Base-by-base conservation (phyloP, 2,888 invertebrate species). In the Trichopoda pennipes region DNA sequence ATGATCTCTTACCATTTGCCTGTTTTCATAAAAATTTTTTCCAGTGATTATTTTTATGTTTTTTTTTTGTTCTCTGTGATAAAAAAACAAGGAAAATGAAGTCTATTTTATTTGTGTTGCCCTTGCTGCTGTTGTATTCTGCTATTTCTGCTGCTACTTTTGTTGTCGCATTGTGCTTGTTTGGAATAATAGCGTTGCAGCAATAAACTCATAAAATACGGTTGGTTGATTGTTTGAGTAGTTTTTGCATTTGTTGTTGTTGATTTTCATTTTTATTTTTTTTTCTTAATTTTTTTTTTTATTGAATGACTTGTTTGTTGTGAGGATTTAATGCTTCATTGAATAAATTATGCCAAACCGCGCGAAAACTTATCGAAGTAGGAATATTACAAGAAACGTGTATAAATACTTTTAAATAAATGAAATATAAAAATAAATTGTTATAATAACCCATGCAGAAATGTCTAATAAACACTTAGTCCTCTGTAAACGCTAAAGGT, bases 301-400 rank as follows among this genome's bases (percentile, higher is more conserved):
- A 80, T 63, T 70, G 38, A 66, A 32, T 49, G 61, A 77, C 61
- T 81, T 76, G 69, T 69, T 64, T 64, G 55, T 74, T 77, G 56
- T 28, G 23, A 64, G 78, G 63, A 78, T 78, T 78, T 78, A 64
- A 35, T 32, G 74, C 81, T 78, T 81, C 78, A 81, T 81, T 81
- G 81, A 69, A 74, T 81, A 74, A 69, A 81, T 81, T 81, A 78
- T 78, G 74, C 51, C 63, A 78, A 81, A 69, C 38, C 68, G 81
- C 78, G 69, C 47, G 78, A 81, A 81, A 74, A 72, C 72, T 66
- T 81, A 68, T 56, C 70, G 21, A 38, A 55, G 69, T 38, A 56
- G 28, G 19, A 28, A 38, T 63, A 49, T 51, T 38, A 56, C n/a
- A 28, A 44, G 47, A n/a, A 17, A 4, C 16, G 35, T 47, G 32